Percentiles rank a stretch among this genome's conserved stretches.
Conservation (phyloP, 2,888 invertebrate species). For the Sinodicranocentrus sp. region DNA sequence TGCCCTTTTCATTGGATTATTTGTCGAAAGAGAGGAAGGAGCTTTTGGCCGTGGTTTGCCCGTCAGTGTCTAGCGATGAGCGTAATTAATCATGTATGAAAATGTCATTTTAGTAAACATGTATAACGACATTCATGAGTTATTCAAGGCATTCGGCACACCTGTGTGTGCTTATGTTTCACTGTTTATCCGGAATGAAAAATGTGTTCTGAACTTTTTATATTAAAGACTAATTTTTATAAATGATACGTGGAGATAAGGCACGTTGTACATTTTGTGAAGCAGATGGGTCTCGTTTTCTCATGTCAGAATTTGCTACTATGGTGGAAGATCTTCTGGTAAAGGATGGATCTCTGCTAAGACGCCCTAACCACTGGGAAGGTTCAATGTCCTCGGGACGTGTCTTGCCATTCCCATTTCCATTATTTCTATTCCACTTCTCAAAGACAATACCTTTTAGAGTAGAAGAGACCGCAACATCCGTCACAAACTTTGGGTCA, state of each 20-base stretch:
- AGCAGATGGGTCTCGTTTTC: conserved; percentile 2
- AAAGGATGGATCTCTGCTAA: conserved; percentile 2
- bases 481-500: conserved; percentile 63
- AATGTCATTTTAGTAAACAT: no score
- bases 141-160: not conserved
- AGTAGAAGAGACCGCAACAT: conserved; percentile 42
- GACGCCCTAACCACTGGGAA: not conserved
- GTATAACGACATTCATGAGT: no score
- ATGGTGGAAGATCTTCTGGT: conserved; percentile 15
- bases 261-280: not conserved
- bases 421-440: conserved; percentile 8
- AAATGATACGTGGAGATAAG: no score
- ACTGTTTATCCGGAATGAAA: no score
- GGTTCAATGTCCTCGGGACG: not conserved
- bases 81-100: not conserved
- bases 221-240: no score
- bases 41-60: not conserved
- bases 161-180: not conserved
- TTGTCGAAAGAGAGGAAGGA: not conserved
- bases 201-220: no score
- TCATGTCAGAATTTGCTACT: conserved; percentile 6
- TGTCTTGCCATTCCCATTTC: not conserved
- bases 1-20: not conserved
- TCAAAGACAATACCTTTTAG: conserved; percentile 16
- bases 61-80: not conserved